Base-by-base conservation (phyloP, 2,113 vertebrate genomes). In the Neopipo cinnamomea region DNA sequence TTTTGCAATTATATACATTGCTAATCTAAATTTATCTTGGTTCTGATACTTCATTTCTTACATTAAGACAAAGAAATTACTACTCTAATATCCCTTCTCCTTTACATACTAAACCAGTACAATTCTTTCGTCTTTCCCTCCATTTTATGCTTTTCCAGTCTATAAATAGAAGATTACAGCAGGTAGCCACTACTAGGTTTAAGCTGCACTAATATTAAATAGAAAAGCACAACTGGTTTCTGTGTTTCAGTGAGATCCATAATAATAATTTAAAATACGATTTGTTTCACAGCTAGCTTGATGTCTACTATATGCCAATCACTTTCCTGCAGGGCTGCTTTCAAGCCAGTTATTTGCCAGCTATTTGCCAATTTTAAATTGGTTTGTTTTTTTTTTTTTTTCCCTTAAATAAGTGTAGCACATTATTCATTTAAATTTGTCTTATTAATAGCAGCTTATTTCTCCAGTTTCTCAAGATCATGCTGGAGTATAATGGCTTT, bases 391-490 rank as follows among this genome's bases (percentile, higher is more conserved):
- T 13, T 8, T 31, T 14, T 37, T 39, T 15, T n/a, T 28, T 42
- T 37, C n/a, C n/a, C n/a, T n/a, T 20, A 2, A 5, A 4, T 31
- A 37, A 68, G 3, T 20, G 3, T 33, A 46, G 8, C 3, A 4
- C 28, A 15, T 23, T 44, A 33, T 44, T 4, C 8, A 44, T 37
- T 81, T 59, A 28, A 52, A 59, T 59, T 66, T 44, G 4, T 20
- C 19, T 73, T 35, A 3, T 35, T 31, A 9, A 49, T 27, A 76
- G 25, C 31, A 44, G 31, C 9, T 50, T 42, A 23, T 33, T 58
- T 58, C 37, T 50, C 44, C 18, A 58, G 4, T 42, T 80, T 80
- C 67, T 50, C 31, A 50, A 56, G 35, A 42, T 73, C 59, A 37
- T 73, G 25, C 8, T 66, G 31, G 42, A 65, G 42, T 50, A 27